phyloP scores from a whole-genome alignment of 2,888 invertebrate species.

The Brachynemurus nebulosus region DNA sequence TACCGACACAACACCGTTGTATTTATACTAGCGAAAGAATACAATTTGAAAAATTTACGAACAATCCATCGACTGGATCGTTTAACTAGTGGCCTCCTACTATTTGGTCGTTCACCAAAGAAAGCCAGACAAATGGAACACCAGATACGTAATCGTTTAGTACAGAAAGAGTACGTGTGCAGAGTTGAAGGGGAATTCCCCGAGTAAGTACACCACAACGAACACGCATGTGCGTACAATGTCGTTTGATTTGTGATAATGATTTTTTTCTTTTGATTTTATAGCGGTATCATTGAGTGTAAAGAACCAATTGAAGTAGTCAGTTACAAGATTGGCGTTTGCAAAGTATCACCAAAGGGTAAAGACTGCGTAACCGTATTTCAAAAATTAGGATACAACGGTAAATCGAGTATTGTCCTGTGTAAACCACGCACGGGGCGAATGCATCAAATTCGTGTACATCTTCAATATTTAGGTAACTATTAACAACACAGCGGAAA shows the following conservation, averaged over 20 bases:
- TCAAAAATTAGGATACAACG: slow-evolving; percentile 77
- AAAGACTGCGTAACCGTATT: slow-evolving; percentile 89
- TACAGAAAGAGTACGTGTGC: slow-evolving; percentile 91
- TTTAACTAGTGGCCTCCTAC: slow-evolving; percentile 79
- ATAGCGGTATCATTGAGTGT: slow-evolving; percentile 69
- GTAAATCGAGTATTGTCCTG: slow-evolving; percentile 80
- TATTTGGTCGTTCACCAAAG: slow-evolving; percentile 87
- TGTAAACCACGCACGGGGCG: slow-evolving; percentile 93
- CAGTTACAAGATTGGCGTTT: slow-evolving; percentile 91
- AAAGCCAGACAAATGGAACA: slow-evolving; percentile 92
- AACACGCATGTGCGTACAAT: no score
- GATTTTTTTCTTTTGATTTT: slow-evolving; percentile 17
- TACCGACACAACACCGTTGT: slow-evolving; percentile 96
- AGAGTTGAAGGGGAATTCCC: slow-evolving; percentile 90
- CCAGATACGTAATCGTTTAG: slow-evolving; percentile 81
- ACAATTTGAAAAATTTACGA: slow-evolving; percentile 82
- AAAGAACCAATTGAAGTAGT: slow-evolving; percentile 85
- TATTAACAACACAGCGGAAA: background rate
- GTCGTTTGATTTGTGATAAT: no score
- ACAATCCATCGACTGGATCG: slow-evolving; percentile 94
- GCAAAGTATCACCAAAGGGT: slow-evolving; percentile 83
- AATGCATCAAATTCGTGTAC: slow-evolving; percentile 98
- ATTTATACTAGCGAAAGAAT: slow-evolving; percentile 92
- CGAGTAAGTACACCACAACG: slow-evolving; percentile 70
- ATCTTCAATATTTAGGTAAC: slow-evolving; percentile 92